Evolutionary conservation across 1,140 invertebrate species (phyloP).

Genomic region (Camponotus pennsylvanicus): DNA sequence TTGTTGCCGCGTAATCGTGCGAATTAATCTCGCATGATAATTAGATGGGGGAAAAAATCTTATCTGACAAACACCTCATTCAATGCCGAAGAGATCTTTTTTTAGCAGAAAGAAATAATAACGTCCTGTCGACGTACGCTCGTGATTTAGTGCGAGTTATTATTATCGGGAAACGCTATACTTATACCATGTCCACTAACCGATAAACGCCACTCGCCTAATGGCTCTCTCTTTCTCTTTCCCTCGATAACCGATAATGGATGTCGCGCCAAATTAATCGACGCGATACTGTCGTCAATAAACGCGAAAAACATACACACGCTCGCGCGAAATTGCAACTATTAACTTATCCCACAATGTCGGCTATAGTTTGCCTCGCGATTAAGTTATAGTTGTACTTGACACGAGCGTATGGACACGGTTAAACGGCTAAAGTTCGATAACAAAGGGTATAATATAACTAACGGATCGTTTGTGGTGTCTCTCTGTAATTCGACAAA

Average conservation of each 20-base stretch:
- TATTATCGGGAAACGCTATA: background rate
- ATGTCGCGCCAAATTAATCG: constrained; percentile 39
- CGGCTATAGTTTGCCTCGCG: background rate
- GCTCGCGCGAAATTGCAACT: background rate
- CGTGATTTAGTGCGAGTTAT: constrained; percentile 19
- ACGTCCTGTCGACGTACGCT: background rate
- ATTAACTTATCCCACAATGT: constrained; percentile 4
- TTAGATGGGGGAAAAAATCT: background rate
- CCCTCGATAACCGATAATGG: constrained; percentile 37
- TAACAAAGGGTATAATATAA: background rate
- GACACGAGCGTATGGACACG: background rate
- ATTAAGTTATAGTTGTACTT: background rate
- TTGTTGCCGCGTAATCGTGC: background rate
- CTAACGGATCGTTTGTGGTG: background rate
- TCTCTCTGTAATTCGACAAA: background rate
- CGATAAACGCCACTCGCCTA: constrained; percentile 55
- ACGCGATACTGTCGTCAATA: background rate
- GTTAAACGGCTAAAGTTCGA: background rate
- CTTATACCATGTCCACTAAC: background rate
- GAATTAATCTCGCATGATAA: background rate
- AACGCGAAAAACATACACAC: background rate
- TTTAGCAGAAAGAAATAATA: constrained; percentile 2
- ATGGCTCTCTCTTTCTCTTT: constrained; percentile 17
- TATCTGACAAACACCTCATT: background rate
- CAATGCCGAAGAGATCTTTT: background rate